Conservation (phyloP, 2,888 invertebrate genomes). For the Clivina fossor region DNA sequence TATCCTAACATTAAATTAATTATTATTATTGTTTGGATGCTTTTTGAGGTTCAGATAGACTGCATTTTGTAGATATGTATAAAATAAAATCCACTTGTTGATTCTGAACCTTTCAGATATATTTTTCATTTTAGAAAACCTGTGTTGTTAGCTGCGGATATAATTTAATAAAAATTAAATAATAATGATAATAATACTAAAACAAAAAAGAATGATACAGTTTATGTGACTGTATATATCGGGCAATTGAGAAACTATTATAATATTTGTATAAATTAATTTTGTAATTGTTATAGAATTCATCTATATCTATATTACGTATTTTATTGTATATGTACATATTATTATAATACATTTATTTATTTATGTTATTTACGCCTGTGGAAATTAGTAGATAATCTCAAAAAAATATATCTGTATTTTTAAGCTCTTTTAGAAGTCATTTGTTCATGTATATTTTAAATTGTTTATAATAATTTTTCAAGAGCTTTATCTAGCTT, state of each 20-base stretch:
- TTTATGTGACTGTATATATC: neutral
- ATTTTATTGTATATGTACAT: slow-evolving; percentile 26
- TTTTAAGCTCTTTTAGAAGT: too few relatives aligned
- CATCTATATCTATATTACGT: slow-evolving; percentile 27
- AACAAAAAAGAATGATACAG: neutral
- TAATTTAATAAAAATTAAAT: too few relatives aligned
- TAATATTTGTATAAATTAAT: slow-evolving; percentile 34
- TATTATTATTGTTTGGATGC: slow-evolving; percentile 10
- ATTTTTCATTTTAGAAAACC: slow-evolving; percentile 10
- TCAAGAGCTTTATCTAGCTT: too few relatives aligned
- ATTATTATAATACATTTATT: slow-evolving; percentile 31
- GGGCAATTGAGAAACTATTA: slow-evolving; percentile 14
- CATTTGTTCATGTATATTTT: too few relatives aligned
- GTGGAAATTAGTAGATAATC: slow-evolving; percentile 31
- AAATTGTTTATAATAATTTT: too few relatives aligned
- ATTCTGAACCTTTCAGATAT: too few relatives aligned
- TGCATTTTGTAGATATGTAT: slow-evolving; percentile 30
- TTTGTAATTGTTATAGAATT: slow-evolving; percentile 33
- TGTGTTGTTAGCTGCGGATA: slow-evolving; percentile 21
- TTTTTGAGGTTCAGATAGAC: slow-evolving; percentile 16
- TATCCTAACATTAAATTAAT: slow-evolving; percentile 13
- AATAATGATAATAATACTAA: too few relatives aligned
- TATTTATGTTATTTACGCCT: slow-evolving; percentile 29
- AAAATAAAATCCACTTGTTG: slow-evolving; percentile 18
- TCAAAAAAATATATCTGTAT: too few relatives aligned